Conservation (phyloP, 2,113 vertebrate genomes). For the Tautogolabrus adspersus region DNA sequence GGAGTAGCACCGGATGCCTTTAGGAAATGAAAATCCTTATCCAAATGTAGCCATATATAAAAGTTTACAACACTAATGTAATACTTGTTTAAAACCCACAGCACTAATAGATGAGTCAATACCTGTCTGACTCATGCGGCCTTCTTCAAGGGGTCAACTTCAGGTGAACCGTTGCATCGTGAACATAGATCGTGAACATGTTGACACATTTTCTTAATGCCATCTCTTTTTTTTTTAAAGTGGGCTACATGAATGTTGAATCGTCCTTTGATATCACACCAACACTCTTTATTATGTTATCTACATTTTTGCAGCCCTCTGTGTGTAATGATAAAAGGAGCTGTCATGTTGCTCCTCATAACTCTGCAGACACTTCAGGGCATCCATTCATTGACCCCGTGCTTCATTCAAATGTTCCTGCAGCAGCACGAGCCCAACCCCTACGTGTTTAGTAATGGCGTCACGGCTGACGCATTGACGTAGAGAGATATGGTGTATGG, state of each 20-base stretch:
- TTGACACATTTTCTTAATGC: too few species aligned
- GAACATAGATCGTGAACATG: too few species aligned
- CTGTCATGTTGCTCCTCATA: not conserved
- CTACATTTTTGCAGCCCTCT: not conserved
- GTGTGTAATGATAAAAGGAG: too few species aligned
- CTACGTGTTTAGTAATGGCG: not conserved
- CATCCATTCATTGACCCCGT: not conserved
- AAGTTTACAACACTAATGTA: not conserved
- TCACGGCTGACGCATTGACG: not conserved
- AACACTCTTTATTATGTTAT: not conserved
- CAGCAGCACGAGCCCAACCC: slow-evolving; percentile 22
- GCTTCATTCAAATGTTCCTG: slow-evolving; percentile 24
- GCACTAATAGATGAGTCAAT: not conserved
- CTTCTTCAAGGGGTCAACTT: not conserved
- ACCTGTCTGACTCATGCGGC: not conserved
- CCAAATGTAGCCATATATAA: too few species aligned
- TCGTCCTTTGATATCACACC: too few species aligned
- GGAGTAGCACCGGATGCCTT: too few species aligned
- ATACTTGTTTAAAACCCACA: too few species aligned
- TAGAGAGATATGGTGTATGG: not conserved
- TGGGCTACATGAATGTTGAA: not conserved
- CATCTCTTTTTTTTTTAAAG: not conserved
- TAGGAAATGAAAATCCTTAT: too few species aligned
- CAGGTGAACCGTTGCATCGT: not conserved
- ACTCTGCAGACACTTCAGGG: not conserved